phyloP scores from a whole-genome alignment of 2,888 invertebrate species.

The Oeneis ivallda region DNA sequence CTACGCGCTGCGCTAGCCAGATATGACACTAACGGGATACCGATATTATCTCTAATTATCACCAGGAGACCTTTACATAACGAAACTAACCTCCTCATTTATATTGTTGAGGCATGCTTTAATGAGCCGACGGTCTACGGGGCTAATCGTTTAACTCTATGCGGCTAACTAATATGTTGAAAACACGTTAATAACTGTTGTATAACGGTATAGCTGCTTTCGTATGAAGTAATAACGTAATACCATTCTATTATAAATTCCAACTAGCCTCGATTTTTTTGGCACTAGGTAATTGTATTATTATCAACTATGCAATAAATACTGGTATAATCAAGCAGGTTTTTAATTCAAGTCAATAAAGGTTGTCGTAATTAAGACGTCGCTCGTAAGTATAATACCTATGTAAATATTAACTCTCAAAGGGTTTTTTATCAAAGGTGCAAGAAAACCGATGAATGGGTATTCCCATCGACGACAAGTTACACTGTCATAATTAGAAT shows the following conservation, averaged over 20 bases:
- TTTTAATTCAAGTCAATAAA: background rate
- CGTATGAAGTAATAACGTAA: slow-evolving; percentile 20
- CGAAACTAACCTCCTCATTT: slow-evolving; percentile 13
- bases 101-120: slow-evolving; percentile 11
- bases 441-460: slow-evolving; percentile 2
- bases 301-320: slow-evolving; percentile 4
- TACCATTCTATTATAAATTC: slow-evolving; percentile 13
- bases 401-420: background rate
- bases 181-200: slow-evolving; percentile 15
- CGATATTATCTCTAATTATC: slow-evolving; percentile 56
- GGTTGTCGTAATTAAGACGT: background rate
- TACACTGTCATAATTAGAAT: too few relatives aligned
- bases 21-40: slow-evolving; percentile 66
- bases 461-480: background rate
- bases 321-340: slow-evolving; percentile 5
- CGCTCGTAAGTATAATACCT: too few relatives aligned
- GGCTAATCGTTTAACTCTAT: slow-evolving; percentile 17
- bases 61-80: slow-evolving; percentile 14
- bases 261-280: slow-evolving; percentile 9
- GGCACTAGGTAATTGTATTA: slow-evolving; percentile 8
- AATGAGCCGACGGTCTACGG: slow-evolving; percentile 7
- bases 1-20: slow-evolving; percentile 49
- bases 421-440: slow-evolving; percentile 1
- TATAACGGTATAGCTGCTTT: slow-evolving; percentile 17
- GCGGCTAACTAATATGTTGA: slow-evolving; percentile 11